Conservation (phyloP, 2,888 invertebrate species). For the Poecilus cupreus region DNA sequence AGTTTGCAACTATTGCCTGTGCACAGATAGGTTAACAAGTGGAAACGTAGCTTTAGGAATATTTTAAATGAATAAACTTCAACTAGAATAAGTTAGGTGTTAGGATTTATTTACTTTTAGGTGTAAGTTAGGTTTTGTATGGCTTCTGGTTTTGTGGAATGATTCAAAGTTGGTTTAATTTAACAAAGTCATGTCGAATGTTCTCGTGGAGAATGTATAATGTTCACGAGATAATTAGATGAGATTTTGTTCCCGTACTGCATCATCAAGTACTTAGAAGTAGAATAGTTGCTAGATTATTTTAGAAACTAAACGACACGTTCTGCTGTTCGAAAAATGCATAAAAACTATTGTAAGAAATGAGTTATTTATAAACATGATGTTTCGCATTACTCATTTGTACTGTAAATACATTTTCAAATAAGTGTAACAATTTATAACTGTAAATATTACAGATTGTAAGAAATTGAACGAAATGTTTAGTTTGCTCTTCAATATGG, state of each 20-base stretch:
- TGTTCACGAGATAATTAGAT: slow-evolving; percentile 38
- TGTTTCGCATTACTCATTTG: too few species aligned
- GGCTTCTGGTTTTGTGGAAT: not conserved
- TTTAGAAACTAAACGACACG: slow-evolving; percentile 30
- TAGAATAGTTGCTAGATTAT: not conserved
- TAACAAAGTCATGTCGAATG: slow-evolving; percentile 25
- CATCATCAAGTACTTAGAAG: slow-evolving; percentile 26
- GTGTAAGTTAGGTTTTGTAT: not conserved
- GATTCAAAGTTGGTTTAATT: not conserved
- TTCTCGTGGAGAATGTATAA: slow-evolving; percentile 19
- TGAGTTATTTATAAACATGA: too few species aligned
- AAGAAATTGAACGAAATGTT: not conserved
- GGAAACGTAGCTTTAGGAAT: too few species aligned
- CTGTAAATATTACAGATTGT: not conserved
- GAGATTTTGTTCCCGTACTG: slow-evolving; percentile 45
- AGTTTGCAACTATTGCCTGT: too few species aligned
- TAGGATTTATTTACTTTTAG: too few species aligned
- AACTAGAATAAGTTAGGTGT: too few species aligned
- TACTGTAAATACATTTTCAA: too few species aligned
- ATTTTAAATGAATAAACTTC: too few species aligned
- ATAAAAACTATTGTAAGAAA: not conserved
- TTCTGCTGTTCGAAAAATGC: not conserved
- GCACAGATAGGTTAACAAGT: too few species aligned
- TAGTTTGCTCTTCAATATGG: not conserved
- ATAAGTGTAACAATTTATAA: not conserved